phyloP scores from a whole-genome alignment of 1,140 invertebrate genomes.

The Papilio xuthus region DNA sequence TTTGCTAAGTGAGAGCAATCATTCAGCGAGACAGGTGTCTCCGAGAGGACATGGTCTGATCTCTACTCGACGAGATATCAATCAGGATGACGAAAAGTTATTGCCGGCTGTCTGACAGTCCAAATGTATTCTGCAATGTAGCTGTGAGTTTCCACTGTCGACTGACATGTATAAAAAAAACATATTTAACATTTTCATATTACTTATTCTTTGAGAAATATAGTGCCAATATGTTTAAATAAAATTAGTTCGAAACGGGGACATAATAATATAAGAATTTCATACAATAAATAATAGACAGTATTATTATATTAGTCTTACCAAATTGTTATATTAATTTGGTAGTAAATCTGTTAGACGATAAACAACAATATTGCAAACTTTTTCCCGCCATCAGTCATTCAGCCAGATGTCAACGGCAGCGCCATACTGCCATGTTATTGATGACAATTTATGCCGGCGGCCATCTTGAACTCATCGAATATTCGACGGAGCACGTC shows the following conservation, averaged over 20 bases:
- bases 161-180: too few relatives aligned
- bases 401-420: constrained; percentile 8
- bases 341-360: not conserved
- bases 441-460: constrained; percentile 22
- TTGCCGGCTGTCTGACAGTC: not conserved
- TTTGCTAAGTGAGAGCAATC: constrained; percentile 25
- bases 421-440: constrained; percentile 10
- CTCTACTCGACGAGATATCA: constrained; percentile 47
- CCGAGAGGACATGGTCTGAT: constrained; percentile 41
- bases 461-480: constrained; percentile 19
- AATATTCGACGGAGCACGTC: constrained; percentile 3
- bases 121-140: not conserved
- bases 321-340: not conserved
- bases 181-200: too few relatives aligned
- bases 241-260: not conserved
- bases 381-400: constrained; percentile 21
- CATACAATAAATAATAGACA: not conserved
- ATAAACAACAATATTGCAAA: not conserved
- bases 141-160: not conserved
- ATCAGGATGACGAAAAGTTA: constrained; percentile 39
- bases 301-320: not conserved
- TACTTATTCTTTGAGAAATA: too few relatives aligned
- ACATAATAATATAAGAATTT: not conserved
- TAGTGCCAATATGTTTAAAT: not conserved
- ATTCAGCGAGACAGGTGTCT: constrained; percentile 47